Evolutionary conservation across 2,113 vertebrate species (phyloP).

Genomic region (Cyprinodon tularosa): DNA sequence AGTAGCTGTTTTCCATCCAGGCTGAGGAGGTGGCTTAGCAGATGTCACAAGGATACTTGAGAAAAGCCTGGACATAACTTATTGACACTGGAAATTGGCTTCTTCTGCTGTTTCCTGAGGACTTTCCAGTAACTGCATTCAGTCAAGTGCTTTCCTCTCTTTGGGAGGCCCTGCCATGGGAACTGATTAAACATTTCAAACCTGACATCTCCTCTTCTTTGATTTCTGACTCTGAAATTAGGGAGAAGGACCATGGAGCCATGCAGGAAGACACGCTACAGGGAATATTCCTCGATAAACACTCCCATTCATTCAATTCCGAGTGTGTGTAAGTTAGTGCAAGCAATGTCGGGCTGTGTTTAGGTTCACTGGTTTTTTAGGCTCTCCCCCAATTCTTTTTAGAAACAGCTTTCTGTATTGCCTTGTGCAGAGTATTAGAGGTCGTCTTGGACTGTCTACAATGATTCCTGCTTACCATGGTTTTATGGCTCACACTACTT

Average conservation of each 20-base stretch:
- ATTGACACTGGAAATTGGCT: conserved; percentile 50
- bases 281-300: conserved; percentile 35
- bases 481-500: conserved; percentile 44
- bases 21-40: conserved; percentile 15
- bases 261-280: conserved; percentile 32
- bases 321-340: not conserved
- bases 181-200: conserved; percentile 37
- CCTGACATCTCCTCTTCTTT: conserved; percentile 26
- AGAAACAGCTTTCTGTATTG: conserved; percentile 46
- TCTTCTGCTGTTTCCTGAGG: conserved; percentile 33
- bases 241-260: not conserved
- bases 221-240: conserved; percentile 20
- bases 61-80: conserved; percentile 56
- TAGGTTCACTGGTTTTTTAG: conserved; percentile 41
- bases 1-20: conserved; percentile 9
- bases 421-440: conserved; percentile 32
- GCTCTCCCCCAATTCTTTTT: conserved; percentile 40
- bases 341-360: conserved; percentile 38
- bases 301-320: conserved; percentile 30
- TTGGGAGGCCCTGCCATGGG: conserved; percentile 29
- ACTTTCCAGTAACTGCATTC: conserved; percentile 38
- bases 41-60: conserved; percentile 48
- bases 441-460: conserved; percentile 35
- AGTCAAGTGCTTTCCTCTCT: conserved; percentile 22
- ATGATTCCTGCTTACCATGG: conserved; percentile 37